phyloP scores from a whole-genome alignment of 2,797 vertebrate species.

The Microctenopoma stevenorrisi region DNA sequence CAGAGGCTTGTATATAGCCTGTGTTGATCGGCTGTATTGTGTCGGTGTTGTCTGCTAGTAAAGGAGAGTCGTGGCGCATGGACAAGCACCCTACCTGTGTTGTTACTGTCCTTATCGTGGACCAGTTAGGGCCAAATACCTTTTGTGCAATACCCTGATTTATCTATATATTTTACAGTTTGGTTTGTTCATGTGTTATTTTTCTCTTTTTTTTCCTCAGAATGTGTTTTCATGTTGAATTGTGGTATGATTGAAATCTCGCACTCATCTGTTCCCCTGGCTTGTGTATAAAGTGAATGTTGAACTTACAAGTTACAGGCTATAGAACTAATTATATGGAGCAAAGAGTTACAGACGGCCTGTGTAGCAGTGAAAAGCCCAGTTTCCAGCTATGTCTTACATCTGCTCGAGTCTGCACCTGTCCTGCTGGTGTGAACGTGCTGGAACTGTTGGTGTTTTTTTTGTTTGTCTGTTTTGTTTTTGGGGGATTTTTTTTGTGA shows the following conservation, averaged over 20 bases:
- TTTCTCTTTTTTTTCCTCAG: conserved; percentile 46
- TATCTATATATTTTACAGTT: conserved; percentile 72
- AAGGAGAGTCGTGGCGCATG: conserved; percentile 77
- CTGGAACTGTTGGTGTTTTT: background rate
- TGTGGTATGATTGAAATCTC: conserved; percentile 47
- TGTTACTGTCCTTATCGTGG: conserved; percentile 76
- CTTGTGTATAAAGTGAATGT: conserved; percentile 71
- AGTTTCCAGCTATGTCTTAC: conserved; percentile 51
- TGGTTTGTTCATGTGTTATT: conserved; percentile 54
- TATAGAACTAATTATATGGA: conserved; percentile 80
- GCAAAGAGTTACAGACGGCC: conserved; percentile 67
- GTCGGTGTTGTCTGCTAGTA: conserved; percentile 77
- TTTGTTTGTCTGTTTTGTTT: conserved; percentile 12
- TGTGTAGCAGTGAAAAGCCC: conserved; percentile 66
- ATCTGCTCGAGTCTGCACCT: conserved; percentile 47
- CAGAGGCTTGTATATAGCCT: conserved; percentile 78
- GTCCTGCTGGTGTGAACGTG: conserved; percentile 40
- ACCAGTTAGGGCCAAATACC: conserved; percentile 78
- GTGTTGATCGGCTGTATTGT: conserved; percentile 80
- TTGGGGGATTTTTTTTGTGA: conserved; percentile 38
- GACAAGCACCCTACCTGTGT: conserved; percentile 78
- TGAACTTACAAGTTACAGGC: conserved; percentile 72
- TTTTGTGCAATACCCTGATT: conserved; percentile 81
- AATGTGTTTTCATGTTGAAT: conserved; percentile 40
- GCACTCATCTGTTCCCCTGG: conserved; percentile 36